Base-by-base conservation (phyloP, 2,888 invertebrate genomes). In the Oxycera nigricornis region DNA sequence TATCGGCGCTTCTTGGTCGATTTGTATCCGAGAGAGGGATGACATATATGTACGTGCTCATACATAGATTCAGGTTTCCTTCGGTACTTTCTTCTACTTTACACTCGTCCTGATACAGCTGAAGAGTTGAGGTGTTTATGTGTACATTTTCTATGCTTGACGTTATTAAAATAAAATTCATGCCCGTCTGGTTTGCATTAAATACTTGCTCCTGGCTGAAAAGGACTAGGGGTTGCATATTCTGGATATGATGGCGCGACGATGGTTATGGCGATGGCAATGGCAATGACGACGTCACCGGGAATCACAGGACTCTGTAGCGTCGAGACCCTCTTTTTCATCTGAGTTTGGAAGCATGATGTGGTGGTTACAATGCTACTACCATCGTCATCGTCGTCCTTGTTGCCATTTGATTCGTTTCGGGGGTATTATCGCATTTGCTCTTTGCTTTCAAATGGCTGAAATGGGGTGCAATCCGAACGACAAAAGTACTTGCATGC, bases 151-250 rank as follows among this genome's bases (percentile, higher is more conserved):
- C 20, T 20, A 9, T 55, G 55, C n/a, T 55, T 55, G 17, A 11
- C 62, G 17, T 31, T 31, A 62, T 62, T 59, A 31, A 62, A 31
- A 62, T 30, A 59, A 59, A 62, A 62, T 62, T 62, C 65, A 65
- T 41, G 41, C 41, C 41, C 41, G 65, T 41, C 65, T 41, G 65
- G 39, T 39, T 65, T 31, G 39, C 17, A 39, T 24, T 39, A 41
- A 65, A 65, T 22, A 28, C 28, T 57, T 57, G 11, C 14, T 26
- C 26, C 11, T 57, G 14, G 9, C 28, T 57, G 26, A 11, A 57
- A 55, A 57, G 9, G 14, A 57, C n/a, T n/a, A 14, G 24, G 57
- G 57, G 57, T 24, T 55, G 52, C 28, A 28, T 14, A 24, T 22
- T 55, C 22, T 55, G 28, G 28, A 55, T 17, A 9, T 24, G 9